phyloP scores from a whole-genome alignment of 2,113 vertebrate species.

The Prunella himalayana region DNA sequence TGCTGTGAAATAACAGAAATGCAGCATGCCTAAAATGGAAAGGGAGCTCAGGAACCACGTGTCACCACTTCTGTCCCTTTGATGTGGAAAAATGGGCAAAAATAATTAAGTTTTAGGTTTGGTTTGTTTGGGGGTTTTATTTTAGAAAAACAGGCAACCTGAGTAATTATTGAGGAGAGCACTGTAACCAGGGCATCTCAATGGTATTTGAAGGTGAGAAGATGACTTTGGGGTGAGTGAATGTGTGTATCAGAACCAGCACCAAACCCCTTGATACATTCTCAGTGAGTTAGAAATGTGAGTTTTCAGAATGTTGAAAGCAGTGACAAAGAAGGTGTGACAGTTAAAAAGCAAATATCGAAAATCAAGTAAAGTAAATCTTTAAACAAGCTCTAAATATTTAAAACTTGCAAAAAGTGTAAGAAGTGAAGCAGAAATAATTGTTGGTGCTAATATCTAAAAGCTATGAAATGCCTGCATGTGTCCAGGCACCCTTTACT shows the following conservation, averaged over 20 bases:
- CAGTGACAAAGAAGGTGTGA: background rate
- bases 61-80: background rate
- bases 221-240: background rate
- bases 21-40: background rate
- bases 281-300: background rate
- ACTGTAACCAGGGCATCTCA: background rate
- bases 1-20: background rate
- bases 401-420: background rate
- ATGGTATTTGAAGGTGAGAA: background rate
- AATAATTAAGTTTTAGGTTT: background rate
- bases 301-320: background rate
- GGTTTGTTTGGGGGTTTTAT: background rate
- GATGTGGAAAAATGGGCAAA: background rate
- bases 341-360: background rate
- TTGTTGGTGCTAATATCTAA: background rate
- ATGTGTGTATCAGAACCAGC: background rate
- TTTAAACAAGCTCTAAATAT: conserved; percentile 33
- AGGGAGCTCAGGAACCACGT: background rate
- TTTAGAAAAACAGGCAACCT: background rate
- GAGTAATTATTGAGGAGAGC: background rate
- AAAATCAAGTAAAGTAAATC: background rate
- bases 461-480: background rate
- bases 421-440: background rate
- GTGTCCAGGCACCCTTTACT: background rate
- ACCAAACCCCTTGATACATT: background rate